Evolutionary conservation across 2,888 invertebrate species (phyloP), one percentile per base, ranked within the genome.

Genomic region (Drosophila limbata): DNA sequence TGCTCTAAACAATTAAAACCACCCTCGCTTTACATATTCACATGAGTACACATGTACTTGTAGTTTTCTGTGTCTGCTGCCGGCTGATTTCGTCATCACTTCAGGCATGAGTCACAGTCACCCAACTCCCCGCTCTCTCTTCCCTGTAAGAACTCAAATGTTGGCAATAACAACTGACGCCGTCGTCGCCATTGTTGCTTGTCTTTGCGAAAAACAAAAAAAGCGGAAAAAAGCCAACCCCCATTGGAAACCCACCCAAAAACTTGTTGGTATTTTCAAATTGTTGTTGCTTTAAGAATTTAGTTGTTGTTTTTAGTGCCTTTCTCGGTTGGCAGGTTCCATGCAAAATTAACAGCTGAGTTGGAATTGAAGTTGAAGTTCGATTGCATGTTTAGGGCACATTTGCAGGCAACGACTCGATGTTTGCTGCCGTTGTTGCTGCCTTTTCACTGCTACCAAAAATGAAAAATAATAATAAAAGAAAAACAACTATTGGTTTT

Each of bases 131-230:
- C 37, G n/a, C 21, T 35, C 15, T 39, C 1, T 35, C 15, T 39
- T 0, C 25, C 13, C 25, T 10, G 25, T 42, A 4, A 52, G 44
- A 44, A 73, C 84, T 81, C 79, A 73, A 86, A 71, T 69, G 69
- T 73, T 86, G 77, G 84, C 84, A 77, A 81, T 77, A 84, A 72
- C 84, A 87, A 81, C 78, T 81, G 84, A 66, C 81, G 84, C 61
- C 80, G 80, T 42, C 83, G 75, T 64, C 60, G 61, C 55, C 63
- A 52, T 44, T 52, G 55, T 69, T 51, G 50, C 60, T 65, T 68
- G 53, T 67, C 42, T 61, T 71, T 57, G 62, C 28, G 35, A 71
- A 65, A 61, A 57, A 19, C 47, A 48, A 25, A 40, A 31, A 33
- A 19, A 15, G 3, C 28, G 15, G 31, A 40, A 35, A 40, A 45